A percentile compares a stretch with the other conserved stretches of the same genome.
Evolutionary conservation across 1,140 invertebrate genomes (phyloP).

Genomic region (Aphelenchoides avenae): DNA sequence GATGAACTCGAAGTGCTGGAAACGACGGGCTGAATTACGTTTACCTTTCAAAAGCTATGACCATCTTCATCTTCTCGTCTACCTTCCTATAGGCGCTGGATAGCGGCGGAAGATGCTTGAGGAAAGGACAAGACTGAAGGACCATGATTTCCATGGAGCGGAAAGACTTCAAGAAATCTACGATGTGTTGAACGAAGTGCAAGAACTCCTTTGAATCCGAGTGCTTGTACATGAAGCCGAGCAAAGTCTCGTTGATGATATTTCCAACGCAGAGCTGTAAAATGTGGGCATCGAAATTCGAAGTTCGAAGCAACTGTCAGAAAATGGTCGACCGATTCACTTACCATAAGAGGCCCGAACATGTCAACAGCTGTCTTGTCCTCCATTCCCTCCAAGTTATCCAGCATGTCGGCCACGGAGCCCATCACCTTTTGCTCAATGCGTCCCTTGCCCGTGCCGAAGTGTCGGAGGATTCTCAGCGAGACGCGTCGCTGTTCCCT

Average conservation of each 20-base stretch:
- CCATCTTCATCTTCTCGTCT: background rate
- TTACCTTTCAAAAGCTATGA: no score
- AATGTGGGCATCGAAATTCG: background rate
- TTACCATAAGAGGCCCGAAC: background rate
- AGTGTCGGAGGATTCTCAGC: constrained; percentile 5
- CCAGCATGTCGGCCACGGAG: background rate
- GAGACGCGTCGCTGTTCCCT: constrained; percentile 2
- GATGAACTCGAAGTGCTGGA: constrained; percentile 1
- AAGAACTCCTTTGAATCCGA: constrained; percentile 5
- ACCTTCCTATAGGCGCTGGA: background rate
- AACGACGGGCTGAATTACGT: background rate
- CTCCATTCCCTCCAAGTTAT: constrained; percentile 1
- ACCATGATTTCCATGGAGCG: no score
- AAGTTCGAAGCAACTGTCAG: no score
- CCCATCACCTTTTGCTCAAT: constrained; percentile 9
- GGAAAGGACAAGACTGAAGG: background rate
- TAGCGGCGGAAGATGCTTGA: background rate
- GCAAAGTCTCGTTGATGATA: constrained; percentile 10
- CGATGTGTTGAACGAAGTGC: background rate
- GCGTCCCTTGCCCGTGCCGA: constrained; percentile 1
- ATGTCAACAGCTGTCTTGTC: constrained; percentile 5
- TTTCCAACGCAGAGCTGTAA: constrained; percentile 6
- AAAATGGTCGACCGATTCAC: no score
- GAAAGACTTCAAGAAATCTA: background rate
- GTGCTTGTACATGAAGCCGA: constrained; percentile 3